Conservation (phyloP, 2,113 vertebrate species). For the Circaetus cinerascens region DNA sequence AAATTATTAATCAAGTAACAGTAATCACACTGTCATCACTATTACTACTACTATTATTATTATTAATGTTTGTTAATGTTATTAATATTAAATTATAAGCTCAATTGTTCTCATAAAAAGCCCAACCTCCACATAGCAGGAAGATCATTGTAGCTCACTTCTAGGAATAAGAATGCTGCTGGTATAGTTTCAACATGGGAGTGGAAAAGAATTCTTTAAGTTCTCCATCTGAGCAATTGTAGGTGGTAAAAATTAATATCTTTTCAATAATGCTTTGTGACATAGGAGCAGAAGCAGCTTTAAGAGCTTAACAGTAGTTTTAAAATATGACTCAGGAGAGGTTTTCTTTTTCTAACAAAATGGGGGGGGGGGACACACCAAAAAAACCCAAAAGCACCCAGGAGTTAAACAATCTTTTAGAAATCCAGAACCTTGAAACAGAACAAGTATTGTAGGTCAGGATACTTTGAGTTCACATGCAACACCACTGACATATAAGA, state of each 20-base stretch:
- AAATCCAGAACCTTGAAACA: constrained; percentile 47
- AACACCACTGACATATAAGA: neutral
- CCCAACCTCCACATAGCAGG: neutral
- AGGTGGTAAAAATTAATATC: constrained; percentile 36
- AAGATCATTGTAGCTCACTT: neutral
- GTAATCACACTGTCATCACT: neutral
- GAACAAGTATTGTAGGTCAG: constrained; percentile 49
- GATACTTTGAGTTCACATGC: constrained; percentile 29
- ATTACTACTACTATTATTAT: neutral
- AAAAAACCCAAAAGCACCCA: neutral
- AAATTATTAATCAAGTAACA: neutral
- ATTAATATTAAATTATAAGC: neutral
- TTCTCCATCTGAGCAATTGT: constrained; percentile 30
- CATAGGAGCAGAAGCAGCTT: constrained; percentile 21
- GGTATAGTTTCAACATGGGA: neutral
- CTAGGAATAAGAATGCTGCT: neutral
- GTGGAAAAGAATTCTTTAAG: constrained; percentile 11
- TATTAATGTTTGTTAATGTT: neutral
- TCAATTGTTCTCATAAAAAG: neutral
- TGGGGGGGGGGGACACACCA: too few relatives aligned
- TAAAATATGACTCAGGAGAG: constrained; percentile 35
- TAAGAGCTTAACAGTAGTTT: constrained; percentile 27
- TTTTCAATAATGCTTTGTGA: constrained; percentile 50
- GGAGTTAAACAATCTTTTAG: constrained; percentile 11
- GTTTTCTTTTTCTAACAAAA: constrained; percentile 41